A percentile compares a stretch with the other conserved stretches of the same genome.
phyloP scores from a whole-genome alignment of 2,888 invertebrate species.

The Dinocampus coccinellae region DNA sequence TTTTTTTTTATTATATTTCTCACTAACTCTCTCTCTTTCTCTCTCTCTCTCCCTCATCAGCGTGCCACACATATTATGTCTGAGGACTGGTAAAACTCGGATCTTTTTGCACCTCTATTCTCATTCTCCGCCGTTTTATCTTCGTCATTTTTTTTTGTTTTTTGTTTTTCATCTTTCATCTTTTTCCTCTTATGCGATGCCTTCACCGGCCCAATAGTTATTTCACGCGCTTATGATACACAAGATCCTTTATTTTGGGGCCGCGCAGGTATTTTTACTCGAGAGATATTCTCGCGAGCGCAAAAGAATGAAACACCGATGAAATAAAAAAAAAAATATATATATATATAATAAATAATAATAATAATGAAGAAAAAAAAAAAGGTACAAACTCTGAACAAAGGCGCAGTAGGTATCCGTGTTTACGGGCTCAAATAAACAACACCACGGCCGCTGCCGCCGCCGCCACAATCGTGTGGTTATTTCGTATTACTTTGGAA shows the following conservation, averaged over 20 bases:
- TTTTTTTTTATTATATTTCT: constrained; percentile 3
- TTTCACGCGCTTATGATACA: constrained; percentile 60
- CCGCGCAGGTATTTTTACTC: constrained; percentile 45
- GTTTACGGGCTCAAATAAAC: constrained; percentile 66
- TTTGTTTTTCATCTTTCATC: not conserved
- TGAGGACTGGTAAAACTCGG: too few relatives aligned
- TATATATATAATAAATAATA: too few relatives aligned
- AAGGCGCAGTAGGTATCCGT: constrained; percentile 55
- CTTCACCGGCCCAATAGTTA: constrained; percentile 44
- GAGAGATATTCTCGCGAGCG: constrained; percentile 1
- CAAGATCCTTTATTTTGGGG: constrained; percentile 50
- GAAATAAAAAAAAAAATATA: constrained; percentile 15
- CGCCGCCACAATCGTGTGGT: constrained; percentile 53
- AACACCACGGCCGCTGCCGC: constrained; percentile 50
- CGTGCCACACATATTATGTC: too few relatives aligned
- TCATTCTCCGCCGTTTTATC: too few relatives aligned
- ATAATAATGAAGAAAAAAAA: constrained; percentile 19
- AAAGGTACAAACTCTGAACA: constrained; percentile 16
- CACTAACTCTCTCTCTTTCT: too few relatives aligned
- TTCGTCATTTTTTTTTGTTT: constrained; percentile 12
- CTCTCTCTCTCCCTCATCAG: too few relatives aligned
- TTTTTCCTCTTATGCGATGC: constrained; percentile 7
- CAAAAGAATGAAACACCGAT: constrained; percentile 9
- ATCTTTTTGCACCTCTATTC: not conserved
- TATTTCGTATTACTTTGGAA: constrained; percentile 64